These are phyloP conservation scores for Pangasius mekongensis DNA, from an alignment of 2,797 vertebrate genomes.

Conservation along the genomic window DNA sequence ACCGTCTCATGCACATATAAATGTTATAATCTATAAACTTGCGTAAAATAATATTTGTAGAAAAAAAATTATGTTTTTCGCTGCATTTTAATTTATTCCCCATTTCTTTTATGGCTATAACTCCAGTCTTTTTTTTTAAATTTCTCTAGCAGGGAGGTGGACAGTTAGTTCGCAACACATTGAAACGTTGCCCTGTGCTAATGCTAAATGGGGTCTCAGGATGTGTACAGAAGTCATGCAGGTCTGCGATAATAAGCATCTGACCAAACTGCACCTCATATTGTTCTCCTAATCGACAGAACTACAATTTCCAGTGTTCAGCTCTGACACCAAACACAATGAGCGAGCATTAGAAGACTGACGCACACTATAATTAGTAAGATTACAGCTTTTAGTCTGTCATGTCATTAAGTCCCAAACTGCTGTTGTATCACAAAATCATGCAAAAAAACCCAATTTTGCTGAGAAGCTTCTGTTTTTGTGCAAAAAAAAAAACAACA, in stretches of 20 bases:
- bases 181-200: not conserved
- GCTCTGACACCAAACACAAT: slow-evolving; percentile 27
- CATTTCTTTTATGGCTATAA: not conserved
- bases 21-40: not conserved
- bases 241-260: slow-evolving; percentile 12
- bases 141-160: not conserved
- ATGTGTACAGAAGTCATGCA: not conserved
- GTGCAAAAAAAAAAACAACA: not conserved
- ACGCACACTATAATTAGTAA: not conserved
- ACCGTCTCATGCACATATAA: not conserved
- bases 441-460: too few relatives aligned
- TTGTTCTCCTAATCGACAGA: not conserved
- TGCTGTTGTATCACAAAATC: not conserved
- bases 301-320: not conserved
- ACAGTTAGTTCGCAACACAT: not conserved
- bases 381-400: slow-evolving; percentile 27
- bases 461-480: not conserved
- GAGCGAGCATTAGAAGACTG: not conserved
- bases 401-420: not conserved
- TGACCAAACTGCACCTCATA: not conserved
- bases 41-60: too few relatives aligned
- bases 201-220: not conserved
- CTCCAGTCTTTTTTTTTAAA: not conserved
- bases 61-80: too few relatives aligned
- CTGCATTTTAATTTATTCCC: not conserved